These are phyloP conservation scores for Lampris incognitus DNA, from an alignment of 2,113 vertebrate genomes.

Conservation along the genomic window DNA sequence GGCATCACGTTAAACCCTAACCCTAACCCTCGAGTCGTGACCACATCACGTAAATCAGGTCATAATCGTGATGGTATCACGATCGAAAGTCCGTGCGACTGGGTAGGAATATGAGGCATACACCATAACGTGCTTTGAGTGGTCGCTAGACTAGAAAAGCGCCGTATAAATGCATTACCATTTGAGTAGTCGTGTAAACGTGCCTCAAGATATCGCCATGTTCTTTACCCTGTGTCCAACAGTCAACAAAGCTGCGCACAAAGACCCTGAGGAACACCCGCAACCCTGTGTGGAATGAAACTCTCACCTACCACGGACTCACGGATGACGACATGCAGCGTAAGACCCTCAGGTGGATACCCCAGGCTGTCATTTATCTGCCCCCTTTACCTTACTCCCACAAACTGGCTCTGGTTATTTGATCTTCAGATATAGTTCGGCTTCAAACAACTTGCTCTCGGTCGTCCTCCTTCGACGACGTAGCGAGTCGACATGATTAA, in stretches of 20 bases:
- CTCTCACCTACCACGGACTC: conserved; percentile 93
- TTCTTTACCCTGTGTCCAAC: conserved; percentile 9
- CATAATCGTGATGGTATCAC: no score
- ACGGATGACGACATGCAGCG: conserved; percentile 97
- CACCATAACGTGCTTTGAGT: no score
- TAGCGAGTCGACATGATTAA: not conserved
- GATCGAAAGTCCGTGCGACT: no score
- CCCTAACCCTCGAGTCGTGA: no score
- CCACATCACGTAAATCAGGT: no score
- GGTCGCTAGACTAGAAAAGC: no score
- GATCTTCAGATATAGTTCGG: not conserved
- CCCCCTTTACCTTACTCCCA: not conserved
- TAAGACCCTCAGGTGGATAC: conserved; percentile 90
- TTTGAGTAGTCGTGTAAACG: not conserved
- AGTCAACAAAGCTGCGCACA: conserved; percentile 96
- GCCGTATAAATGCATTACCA: not conserved
- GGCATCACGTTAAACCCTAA: no score
- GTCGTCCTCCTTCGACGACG: not conserved
- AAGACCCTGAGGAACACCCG: conserved; percentile 96
- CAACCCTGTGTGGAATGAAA: conserved; percentile 96
- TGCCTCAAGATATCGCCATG: conserved; percentile 5
- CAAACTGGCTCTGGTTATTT: not conserved
- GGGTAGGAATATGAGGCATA: no score
- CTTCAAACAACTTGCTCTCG: conserved; percentile 1
- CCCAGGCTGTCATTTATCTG: not conserved